These are phyloP conservation scores for Uloborus plumipes DNA, from an alignment of 2,888 invertebrate species.

Conservation along the genomic window DNA sequence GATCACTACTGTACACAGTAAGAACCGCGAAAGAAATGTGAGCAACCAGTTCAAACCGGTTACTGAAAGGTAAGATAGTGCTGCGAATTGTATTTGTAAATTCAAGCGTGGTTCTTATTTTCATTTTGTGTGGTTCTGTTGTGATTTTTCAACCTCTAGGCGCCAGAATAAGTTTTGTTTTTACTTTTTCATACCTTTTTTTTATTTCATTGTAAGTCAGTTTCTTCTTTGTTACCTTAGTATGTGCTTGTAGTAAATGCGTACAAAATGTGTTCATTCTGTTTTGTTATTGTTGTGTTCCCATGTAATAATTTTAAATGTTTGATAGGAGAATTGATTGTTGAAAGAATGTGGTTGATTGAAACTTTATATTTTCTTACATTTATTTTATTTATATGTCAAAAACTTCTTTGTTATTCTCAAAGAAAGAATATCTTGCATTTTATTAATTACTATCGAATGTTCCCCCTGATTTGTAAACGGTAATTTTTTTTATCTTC, in stretches of 20 bases:
- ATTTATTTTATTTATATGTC: no score
- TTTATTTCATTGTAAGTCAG: not conserved
- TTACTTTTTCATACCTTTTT: conserved; percentile 1
- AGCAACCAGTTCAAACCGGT: conserved; percentile 64
- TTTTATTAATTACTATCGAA: no score
- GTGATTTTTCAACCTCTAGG: not conserved
- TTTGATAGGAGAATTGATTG: no score
- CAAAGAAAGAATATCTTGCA: no score
- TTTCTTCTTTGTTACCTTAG: conserved; percentile 8
- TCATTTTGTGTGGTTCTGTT: conserved; percentile 43
- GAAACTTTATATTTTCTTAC: no score
- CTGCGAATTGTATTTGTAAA: conserved; percentile 48
- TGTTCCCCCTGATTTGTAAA: no score
- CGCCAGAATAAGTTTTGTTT: not conserved
- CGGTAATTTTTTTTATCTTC: no score
- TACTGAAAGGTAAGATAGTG: conserved; percentile 53
- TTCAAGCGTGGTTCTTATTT: conserved; percentile 61
- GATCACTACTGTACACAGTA: not conserved
- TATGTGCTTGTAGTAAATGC: conserved; percentile 35
- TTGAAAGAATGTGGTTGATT: no score
- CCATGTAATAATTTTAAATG: not conserved
- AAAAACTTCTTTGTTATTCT: no score
- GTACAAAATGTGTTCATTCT: conserved; percentile 37
- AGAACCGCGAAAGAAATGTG: conserved; percentile 63
- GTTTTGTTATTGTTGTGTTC: conserved; percentile 3